A percentile compares a stretch with the other conserved stretches of the same genome.
Evolutionary conservation across 1,140 invertebrate genomes (phyloP).

Genomic region (Hormaphis cornu): DNA sequence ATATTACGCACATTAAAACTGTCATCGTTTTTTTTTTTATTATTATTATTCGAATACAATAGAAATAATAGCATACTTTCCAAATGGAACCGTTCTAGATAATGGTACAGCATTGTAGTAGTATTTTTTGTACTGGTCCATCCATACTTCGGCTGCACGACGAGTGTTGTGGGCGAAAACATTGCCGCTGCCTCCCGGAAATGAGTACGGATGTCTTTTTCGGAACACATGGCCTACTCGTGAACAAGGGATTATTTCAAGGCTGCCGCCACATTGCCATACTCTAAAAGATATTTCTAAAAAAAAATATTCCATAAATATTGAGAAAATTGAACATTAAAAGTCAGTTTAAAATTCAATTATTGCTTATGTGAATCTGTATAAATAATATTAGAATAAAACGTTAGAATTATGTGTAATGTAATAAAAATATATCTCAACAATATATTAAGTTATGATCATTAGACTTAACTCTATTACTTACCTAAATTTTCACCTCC

Average conservation of each 20-base stretch:
- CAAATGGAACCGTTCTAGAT: constrained; percentile 75
- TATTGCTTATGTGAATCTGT: too few relatives aligned
- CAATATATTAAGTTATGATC: too few relatives aligned
- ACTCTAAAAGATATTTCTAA: constrained; percentile 66
- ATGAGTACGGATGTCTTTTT: constrained; percentile 91
- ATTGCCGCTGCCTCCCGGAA: constrained; percentile 82
- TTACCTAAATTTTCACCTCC: constrained; percentile 73
- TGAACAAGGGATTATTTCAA: constrained; percentile 91
- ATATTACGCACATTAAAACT: background rate
- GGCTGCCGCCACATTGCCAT: constrained; percentile 92
- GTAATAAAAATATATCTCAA: too few relatives aligned
- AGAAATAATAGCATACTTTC: constrained; percentile 61
- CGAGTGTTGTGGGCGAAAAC: constrained; percentile 82
- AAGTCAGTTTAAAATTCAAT: too few relatives aligned
- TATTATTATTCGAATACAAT: background rate
- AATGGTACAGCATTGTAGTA: constrained; percentile 80
- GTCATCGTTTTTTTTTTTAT: background rate
- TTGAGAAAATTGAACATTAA: too few relatives aligned
- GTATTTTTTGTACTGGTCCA: constrained; percentile 89
- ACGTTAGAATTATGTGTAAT: too few relatives aligned
- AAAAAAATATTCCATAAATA: constrained; percentile 37
- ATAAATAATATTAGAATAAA: too few relatives aligned
- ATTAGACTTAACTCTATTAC: too few relatives aligned
- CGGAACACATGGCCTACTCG: constrained; percentile 84
- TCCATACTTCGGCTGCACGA: constrained; percentile 88